phyloP scores from a whole-genome alignment of 1,140 invertebrate species.

The Heliconius hewitsoni region DNA sequence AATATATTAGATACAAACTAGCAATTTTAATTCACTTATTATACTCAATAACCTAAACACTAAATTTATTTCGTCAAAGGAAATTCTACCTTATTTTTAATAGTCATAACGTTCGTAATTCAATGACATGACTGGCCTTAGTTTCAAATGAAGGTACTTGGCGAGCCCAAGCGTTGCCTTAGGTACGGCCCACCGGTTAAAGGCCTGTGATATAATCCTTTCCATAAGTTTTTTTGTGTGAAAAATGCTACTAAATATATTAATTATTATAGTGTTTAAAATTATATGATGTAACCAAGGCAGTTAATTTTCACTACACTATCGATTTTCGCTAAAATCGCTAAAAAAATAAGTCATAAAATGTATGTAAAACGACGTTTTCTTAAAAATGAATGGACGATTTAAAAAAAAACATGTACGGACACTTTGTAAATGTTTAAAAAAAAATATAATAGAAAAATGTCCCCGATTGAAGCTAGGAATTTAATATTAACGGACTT shows the following conservation, averaged over 20 bases:
- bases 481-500: slow-evolving; percentile 9
- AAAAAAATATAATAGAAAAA: background rate
- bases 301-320: background rate
- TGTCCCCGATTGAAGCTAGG: background rate
- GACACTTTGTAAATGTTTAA: background rate
- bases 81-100: background rate
- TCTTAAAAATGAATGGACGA: background rate
- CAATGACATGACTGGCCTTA: background rate
- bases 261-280: slow-evolving; percentile 18
- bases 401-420: background rate
- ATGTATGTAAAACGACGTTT: background rate
- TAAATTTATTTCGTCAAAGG: background rate
- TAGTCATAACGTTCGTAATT: background rate
- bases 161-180: slow-evolving; percentile 26
- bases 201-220: slow-evolving; percentile 17
- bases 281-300: background rate
- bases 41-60: background rate
- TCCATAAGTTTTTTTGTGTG: background rate
- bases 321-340: background rate
- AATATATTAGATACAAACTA: background rate
- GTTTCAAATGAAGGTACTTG: slow-evolving; percentile 1
- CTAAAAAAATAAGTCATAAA: background rate
- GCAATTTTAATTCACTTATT: background rate
- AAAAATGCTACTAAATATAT: background rate
- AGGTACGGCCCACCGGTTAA: slow-evolving; percentile 15